phyloP scores from a whole-genome alignment of 1,140 invertebrate species.

The Drosophila biarmipes region DNA sequence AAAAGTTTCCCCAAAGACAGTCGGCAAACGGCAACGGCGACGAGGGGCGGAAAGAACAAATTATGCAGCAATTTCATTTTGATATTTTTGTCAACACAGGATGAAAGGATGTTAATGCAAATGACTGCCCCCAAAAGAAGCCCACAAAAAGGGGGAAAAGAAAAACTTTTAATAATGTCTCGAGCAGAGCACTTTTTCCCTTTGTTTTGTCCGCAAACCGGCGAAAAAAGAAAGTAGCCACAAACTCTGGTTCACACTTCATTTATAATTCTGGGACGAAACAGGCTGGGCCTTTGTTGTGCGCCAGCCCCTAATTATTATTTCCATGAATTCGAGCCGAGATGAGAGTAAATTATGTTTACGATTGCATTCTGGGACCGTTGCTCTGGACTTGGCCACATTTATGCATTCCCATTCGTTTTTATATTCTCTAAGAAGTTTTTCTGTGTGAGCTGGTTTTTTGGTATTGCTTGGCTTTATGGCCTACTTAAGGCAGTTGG shows the following conservation, averaged over 20 bases:
- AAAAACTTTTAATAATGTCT: slow-evolving; percentile 82
- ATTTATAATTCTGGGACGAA: slow-evolving; percentile 67
- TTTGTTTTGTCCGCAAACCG: slow-evolving; percentile 35
- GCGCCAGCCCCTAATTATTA: slow-evolving; percentile 69
- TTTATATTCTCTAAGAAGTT: slow-evolving; percentile 40
- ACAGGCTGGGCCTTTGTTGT: slow-evolving; percentile 56
- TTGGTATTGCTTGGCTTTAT: slow-evolving; percentile 37
- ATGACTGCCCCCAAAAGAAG: slow-evolving; percentile 64
- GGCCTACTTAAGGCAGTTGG: slow-evolving; percentile 40
- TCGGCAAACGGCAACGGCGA: slow-evolving; percentile 57
- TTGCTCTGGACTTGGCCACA: slow-evolving; percentile 3
- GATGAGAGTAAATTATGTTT: slow-evolving; percentile 76
- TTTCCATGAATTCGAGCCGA: slow-evolving; percentile 67
- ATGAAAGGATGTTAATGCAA: slow-evolving; percentile 83
- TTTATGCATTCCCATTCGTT: slow-evolving; percentile 54
- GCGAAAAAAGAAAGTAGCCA: slow-evolving; percentile 8
- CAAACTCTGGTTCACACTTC: slow-evolving; percentile 77
- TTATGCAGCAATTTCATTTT: slow-evolving; percentile 83
- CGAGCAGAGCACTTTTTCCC: slow-evolving; percentile 62
- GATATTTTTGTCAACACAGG: slow-evolving; percentile 71
- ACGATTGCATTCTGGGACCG: slow-evolving; percentile 49
- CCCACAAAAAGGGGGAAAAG: slow-evolving; percentile 26
- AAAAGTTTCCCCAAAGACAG: slow-evolving; percentile 69
- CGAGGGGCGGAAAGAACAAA: slow-evolving; percentile 73
- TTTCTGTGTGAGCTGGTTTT: neutral